A percentile compares a stretch with the other conserved stretches of the same genome.
These are phyloP conservation scores for Drosophila athabasca DNA, from an alignment of 1,140 invertebrate species.

Conservation along the genomic window DNA sequence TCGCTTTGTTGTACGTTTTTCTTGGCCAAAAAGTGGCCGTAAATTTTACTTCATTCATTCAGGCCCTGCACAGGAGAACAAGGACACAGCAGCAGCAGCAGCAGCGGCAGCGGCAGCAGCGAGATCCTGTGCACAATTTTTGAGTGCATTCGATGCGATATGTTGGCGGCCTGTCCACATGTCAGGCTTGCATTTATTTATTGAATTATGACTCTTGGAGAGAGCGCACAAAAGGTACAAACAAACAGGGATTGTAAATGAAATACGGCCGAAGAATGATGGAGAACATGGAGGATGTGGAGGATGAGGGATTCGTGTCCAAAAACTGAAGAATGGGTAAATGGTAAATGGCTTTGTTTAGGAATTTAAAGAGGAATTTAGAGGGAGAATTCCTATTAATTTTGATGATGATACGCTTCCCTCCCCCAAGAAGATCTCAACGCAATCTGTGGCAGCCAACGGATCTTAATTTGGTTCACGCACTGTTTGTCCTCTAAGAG, in stretches of 20 bases:
- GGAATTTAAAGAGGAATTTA: too few relatives aligned
- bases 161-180: slow-evolving; percentile 63
- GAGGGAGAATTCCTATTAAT: too few relatives aligned
- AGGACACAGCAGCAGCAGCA: neutral
- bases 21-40: slow-evolving; percentile 58
- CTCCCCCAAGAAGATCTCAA: neutral
- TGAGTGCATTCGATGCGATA: slow-evolving; percentile 73
- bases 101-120: slow-evolving; percentile 3
- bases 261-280: slow-evolving; percentile 6
- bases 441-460: slow-evolving; percentile 12
- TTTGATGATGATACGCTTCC: too few relatives aligned
- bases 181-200: slow-evolving; percentile 78
- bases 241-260: neutral
- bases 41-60: slow-evolving; percentile 75
- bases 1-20: slow-evolving; percentile 56
- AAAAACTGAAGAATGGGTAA: neutral
- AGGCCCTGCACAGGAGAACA: slow-evolving; percentile 13
- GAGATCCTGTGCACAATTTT: slow-evolving; percentile 45
- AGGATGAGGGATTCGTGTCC: too few relatives aligned
- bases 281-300: neutral
- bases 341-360: too few relatives aligned
- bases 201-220: slow-evolving; percentile 62
- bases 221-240: slow-evolving; percentile 7
- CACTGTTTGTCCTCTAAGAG: slow-evolving; percentile 36
- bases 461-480: slow-evolving; percentile 26